Conservation (phyloP, 2,113 vertebrate species). For the Eupsittula cactorum region DNA sequence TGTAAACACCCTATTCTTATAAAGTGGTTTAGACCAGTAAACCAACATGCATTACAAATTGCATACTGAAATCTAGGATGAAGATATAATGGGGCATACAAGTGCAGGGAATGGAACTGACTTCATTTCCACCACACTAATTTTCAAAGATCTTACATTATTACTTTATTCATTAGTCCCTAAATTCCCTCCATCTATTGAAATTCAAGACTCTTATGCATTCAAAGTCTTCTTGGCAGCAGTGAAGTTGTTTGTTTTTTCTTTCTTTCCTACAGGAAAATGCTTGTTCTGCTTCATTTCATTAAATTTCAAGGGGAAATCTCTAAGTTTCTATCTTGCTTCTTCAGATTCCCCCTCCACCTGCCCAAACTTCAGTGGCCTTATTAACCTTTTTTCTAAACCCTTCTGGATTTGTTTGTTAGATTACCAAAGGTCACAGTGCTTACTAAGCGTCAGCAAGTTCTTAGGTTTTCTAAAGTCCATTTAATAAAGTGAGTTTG, state of each 20-base stretch:
- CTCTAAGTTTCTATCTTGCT: background rate
- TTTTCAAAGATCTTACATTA: constrained; percentile 1
- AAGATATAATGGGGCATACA: background rate
- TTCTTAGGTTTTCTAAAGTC: background rate
- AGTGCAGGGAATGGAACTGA: background rate
- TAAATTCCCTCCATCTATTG: background rate
- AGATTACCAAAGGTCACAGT: background rate
- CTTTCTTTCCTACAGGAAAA: background rate
- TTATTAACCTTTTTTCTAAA: background rate
- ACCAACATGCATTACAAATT: background rate
- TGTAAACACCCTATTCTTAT: background rate
- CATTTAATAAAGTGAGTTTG: background rate
- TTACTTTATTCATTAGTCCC: constrained; percentile 29
- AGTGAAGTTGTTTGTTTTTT: background rate
- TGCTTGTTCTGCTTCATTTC: background rate
- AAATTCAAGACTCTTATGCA: background rate
- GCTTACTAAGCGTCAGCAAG: background rate
- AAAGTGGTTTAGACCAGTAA: background rate
- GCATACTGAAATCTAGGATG: background rate
- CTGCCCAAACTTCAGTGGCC: background rate
- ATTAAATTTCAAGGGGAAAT: background rate
- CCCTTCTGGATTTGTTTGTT: background rate
- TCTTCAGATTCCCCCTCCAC: background rate
- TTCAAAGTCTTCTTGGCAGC: constrained; percentile 16
- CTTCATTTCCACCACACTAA: background rate